phyloP scores from a whole-genome alignment of 2,888 invertebrate genomes.

The Scrobipalpa atriplicella region DNA sequence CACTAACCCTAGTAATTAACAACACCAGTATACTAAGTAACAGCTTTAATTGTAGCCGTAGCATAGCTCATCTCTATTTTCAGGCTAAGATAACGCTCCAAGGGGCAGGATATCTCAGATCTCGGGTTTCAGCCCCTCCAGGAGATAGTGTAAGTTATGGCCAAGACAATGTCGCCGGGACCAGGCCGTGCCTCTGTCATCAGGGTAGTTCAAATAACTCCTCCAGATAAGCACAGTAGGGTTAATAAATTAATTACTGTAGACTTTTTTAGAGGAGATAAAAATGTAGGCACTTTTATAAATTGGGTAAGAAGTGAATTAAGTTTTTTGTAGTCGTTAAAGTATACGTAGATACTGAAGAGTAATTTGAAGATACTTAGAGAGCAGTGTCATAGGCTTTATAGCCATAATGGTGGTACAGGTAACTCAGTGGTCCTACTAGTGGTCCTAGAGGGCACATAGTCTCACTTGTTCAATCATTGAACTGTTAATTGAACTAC shows the following conservation, averaged over 20 bases:
- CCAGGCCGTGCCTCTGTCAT: conserved; percentile 52
- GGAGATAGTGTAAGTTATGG: conserved; percentile 71
- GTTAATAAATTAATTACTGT: conserved; percentile 55
- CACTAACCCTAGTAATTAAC: too few species aligned
- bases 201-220: conserved; percentile 63
- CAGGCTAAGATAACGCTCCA: conserved; percentile 23
- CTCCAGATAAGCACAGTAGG: conserved; percentile 41
- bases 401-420: too few species aligned
- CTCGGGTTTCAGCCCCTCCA: conserved; percentile 66
- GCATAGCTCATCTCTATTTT: background rate
- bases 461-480: too few species aligned
- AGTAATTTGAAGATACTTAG: too few species aligned
- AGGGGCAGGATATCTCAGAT: conserved; percentile 58
- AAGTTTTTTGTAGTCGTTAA: background rate
- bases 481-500: too few species aligned
- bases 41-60: too few species aligned
- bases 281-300: background rate
- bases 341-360: too few species aligned
- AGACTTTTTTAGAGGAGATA: conserved; percentile 10
- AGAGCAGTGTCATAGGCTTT: too few species aligned
- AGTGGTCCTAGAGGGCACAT: too few species aligned
- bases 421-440: too few species aligned
- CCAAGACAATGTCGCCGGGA: conserved; percentile 44
- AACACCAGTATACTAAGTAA: background rate
- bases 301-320: background rate